These are phyloP conservation scores for Schizaphis graminum DNA, from an alignment of 2,888 invertebrate genomes.

Conservation along the genomic window DNA sequence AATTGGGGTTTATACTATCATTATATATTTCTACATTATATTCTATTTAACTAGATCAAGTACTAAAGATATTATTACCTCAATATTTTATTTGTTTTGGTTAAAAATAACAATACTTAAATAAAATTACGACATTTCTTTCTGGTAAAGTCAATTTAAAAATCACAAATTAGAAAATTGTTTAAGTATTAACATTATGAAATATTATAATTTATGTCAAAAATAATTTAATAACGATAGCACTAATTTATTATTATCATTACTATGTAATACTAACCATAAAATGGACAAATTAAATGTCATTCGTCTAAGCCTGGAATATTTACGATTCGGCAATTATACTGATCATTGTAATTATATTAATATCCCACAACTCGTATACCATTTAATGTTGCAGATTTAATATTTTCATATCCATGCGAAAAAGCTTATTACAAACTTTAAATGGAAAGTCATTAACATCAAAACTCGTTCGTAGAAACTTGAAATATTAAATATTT, in stretches of 20 bases:
- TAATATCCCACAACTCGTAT: not conserved
- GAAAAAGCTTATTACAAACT: not conserved
- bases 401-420: not conserved
- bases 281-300: not conserved
- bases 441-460: not conserved
- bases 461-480: not conserved
- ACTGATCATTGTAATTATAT: not conserved
- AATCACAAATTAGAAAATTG: not conserved
- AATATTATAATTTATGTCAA: not conserved
- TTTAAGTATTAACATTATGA: not conserved
- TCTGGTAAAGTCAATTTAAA: not conserved
- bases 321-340: not conserved
- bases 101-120: not conserved
- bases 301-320: not conserved
- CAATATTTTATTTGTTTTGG: not conserved
- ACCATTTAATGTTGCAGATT: not conserved
- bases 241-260: not conserved
- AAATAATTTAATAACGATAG: not conserved
- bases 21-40: not conserved
- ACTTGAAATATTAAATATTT: constrained; percentile 1
- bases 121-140: not conserved
- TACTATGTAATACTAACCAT: not conserved
- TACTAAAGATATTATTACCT: not conserved
- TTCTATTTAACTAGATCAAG: not conserved
- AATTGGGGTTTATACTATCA: no score